Conservation (phyloP, 1,140 invertebrate species). For the Heliconius nattereri region DNA sequence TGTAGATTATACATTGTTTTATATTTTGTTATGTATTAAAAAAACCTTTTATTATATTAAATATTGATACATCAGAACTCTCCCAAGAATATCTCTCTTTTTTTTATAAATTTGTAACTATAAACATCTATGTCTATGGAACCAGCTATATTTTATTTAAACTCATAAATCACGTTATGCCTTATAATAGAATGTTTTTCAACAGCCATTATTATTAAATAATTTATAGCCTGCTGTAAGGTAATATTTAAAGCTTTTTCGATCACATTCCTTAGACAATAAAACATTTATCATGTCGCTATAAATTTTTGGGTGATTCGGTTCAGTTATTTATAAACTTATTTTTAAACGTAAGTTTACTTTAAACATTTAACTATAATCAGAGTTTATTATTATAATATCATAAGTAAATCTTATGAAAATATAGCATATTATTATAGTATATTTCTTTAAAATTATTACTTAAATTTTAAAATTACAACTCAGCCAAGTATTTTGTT, state of each 20-base stretch:
- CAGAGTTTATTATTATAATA: too few relatives aligned
- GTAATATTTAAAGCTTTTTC: not conserved
- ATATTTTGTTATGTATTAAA: too few relatives aligned
- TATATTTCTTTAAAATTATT: too few relatives aligned
- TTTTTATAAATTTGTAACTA: not conserved
- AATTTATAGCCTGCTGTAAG: not conserved
- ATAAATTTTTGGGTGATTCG: not conserved
- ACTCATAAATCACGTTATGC: not conserved
- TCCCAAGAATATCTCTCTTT: too few relatives aligned
- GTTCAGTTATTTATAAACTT: constrained; percentile 6
- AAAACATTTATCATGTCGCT: not conserved
- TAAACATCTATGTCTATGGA: not conserved
- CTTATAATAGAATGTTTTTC: not conserved
- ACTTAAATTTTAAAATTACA: too few relatives aligned
- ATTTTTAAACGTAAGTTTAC: not conserved
- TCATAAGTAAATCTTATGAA: too few relatives aligned
- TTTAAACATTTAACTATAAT: not conserved
- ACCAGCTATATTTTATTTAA: not conserved
- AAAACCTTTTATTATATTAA: too few relatives aligned
- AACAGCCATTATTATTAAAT: constrained; percentile 5
- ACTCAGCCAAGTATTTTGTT: too few relatives aligned
- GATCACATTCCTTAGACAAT: constrained; percentile 5
- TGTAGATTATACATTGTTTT: too few relatives aligned
- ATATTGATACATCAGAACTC: too few relatives aligned
- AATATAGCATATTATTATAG: too few relatives aligned